Conservation (phyloP, 2,888 invertebrate species). For the Caenorhabditis sp. region DNA sequence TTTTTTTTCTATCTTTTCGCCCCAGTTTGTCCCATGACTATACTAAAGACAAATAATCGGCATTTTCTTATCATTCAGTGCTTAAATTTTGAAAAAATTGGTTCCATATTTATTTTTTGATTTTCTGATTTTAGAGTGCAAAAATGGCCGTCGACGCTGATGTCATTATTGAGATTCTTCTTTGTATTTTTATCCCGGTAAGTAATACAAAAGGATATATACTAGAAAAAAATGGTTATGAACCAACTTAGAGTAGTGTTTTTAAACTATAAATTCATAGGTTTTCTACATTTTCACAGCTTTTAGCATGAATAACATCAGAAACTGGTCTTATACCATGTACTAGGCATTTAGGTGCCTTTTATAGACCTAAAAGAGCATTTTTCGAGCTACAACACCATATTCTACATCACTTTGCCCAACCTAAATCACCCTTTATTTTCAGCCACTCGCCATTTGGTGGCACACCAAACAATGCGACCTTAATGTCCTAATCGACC, state of each 20-base stretch:
- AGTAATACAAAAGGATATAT: not conserved
- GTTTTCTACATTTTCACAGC: too few relatives aligned
- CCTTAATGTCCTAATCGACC: conserved; percentile 34
- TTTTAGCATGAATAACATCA: too few relatives aligned
- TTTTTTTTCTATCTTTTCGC: not conserved
- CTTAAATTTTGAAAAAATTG: not conserved
- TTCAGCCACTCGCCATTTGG: conserved; percentile 49
- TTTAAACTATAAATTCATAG: too few relatives aligned
- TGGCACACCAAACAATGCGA: conserved; percentile 46
- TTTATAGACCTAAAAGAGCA: too few relatives aligned
- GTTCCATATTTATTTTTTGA: not conserved
- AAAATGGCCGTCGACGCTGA: conserved; percentile 41
- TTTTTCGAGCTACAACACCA: too few relatives aligned
- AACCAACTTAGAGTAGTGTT: too few relatives aligned
- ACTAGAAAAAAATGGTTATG: too few relatives aligned
- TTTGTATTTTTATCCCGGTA: conserved; percentile 49
- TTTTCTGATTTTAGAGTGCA: too few relatives aligned
- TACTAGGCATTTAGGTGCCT: too few relatives aligned
- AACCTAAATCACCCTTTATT: not conserved
- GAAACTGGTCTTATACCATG: too few relatives aligned
- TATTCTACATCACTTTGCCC: too few relatives aligned
- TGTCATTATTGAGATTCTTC: conserved; percentile 28
- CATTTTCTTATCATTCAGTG: not conserved
- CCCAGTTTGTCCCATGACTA: not conserved
- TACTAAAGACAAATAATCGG: too few relatives aligned